Percentiles rank a stretch among this genome's conserved stretches.
phyloP scores from a whole-genome alignment of 2,888 invertebrate genomes.

The Lysandra bellargus region DNA sequence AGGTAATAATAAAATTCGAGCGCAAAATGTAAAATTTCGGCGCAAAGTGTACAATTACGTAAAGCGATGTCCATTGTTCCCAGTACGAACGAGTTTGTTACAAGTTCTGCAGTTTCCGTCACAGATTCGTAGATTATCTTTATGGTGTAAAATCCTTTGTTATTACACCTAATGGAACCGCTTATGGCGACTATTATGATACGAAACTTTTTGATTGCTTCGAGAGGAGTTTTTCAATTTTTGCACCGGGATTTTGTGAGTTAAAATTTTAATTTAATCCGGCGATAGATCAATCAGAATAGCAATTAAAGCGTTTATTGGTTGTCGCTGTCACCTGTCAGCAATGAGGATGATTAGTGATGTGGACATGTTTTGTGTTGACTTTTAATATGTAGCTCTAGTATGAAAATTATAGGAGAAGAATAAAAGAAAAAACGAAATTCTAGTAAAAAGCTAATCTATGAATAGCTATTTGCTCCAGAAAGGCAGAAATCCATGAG shows the following conservation, averaged over 20 bases:
- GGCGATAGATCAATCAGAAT: slow-evolving; percentile 5
- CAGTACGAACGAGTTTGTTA: slow-evolving; percentile 57
- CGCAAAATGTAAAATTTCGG: background rate
- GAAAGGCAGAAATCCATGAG: too few species aligned
- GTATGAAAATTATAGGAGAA: too few species aligned
- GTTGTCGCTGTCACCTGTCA: background rate
- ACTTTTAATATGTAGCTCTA: background rate
- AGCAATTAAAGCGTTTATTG: slow-evolving; percentile 10
- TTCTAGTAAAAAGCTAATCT: too few species aligned
- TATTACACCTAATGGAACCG: slow-evolving; percentile 67
- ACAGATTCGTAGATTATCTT: slow-evolving; percentile 46
- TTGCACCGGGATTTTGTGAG: background rate
- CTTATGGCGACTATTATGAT: slow-evolving; percentile 57
- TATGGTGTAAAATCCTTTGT: slow-evolving; percentile 50
- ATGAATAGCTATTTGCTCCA: too few species aligned
- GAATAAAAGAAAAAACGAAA: too few species aligned
- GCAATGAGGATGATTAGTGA: background rate
- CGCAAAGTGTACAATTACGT: slow-evolving; percentile 27
- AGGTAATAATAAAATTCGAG: background rate
- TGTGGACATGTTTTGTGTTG: background rate
- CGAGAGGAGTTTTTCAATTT: background rate
- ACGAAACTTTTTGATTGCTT: slow-evolving; percentile 26
- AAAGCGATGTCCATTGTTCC: slow-evolving; percentile 35
- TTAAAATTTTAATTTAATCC: background rate
- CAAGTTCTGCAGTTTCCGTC: slow-evolving; percentile 57